phyloP scores from a whole-genome alignment of 2,888 invertebrate species.

The Dynastes maya region DNA sequence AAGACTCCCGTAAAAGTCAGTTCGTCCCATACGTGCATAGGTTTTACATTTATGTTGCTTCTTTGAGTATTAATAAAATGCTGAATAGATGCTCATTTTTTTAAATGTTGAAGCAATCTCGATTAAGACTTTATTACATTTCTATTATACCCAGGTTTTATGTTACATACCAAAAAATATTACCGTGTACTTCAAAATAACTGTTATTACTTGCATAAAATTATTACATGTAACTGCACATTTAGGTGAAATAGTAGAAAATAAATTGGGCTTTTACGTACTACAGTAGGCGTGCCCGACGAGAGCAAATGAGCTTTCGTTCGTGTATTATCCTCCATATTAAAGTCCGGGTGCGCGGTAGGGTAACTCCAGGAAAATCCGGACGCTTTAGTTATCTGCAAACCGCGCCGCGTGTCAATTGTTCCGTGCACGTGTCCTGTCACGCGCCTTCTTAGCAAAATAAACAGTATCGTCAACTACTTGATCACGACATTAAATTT shows the following conservation, averaged over 20 bases:
- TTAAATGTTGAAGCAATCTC: too few species aligned
- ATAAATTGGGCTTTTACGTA: constrained; percentile 9
- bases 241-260: constrained; percentile 18
- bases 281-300: constrained; percentile 33
- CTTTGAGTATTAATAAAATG: too few species aligned
- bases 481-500: constrained; percentile 38
- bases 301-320: constrained; percentile 44
- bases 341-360: constrained; percentile 52
- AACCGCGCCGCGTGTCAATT: constrained; percentile 61
- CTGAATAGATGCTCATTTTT: too few species aligned
- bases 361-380: constrained; percentile 58
- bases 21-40: too few species aligned
- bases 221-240: neutral
- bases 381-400: constrained; percentile 59
- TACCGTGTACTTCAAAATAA: neutral
- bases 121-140: too few species aligned
- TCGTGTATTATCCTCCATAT: constrained; percentile 30
- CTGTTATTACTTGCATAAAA: neutral
- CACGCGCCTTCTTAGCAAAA: constrained; percentile 56
- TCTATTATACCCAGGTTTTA: neutral
- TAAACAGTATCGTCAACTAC: constrained; percentile 47
- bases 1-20: too few species aligned
- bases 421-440: constrained; percentile 59
- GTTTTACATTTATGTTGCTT: too few species aligned
- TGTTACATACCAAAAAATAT: neutral